Evolutionary conservation across 2,113 vertebrate species (phyloP), one percentile per base, ranked within the genome.

Genomic region (Trichomycterus rosablanca): DNA sequence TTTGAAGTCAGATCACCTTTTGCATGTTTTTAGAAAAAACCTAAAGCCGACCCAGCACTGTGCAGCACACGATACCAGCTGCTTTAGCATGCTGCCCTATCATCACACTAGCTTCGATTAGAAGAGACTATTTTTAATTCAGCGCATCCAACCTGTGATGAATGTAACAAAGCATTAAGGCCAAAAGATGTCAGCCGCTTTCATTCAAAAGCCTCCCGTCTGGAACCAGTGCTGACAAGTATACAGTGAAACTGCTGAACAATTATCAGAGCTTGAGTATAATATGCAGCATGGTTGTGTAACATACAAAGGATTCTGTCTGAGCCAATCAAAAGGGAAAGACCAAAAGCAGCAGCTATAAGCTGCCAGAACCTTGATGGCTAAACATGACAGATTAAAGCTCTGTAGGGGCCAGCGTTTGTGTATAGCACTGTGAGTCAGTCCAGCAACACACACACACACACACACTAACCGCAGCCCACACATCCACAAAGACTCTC

Each of bases 341-440:
- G 32, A 56, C 48, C 40, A 48, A 65, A 46, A 20, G 16, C 20
- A 23, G 34, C 63, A 57, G 44, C 43, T 49, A 34, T 40, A 26
- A 53, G 15, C 43, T 65, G 63, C 63, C 43, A 57, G 45, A 28
- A 57, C 18, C 24, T 48, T 39, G 53, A 65, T 57, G 63, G 53
- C 35, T 18, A 8, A 49, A 56, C 52, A 65, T 65, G 63, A 57
- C 63, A 65, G 52, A 65, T 65, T 65, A 65, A 49, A 65, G 43
- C 52, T 54, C 53, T 57, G 52, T 44, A 56, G 52, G 34, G 48
- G 32, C 34, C n/a, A 12, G 40, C 12, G 58, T 60, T 48, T 39
- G 45, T 42, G 32, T 28, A 16, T 22, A 15, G 44, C 10, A 3
- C 32, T 28, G n/a, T 62, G 50, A 54, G 26, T 35, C 48, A 53